Evolutionary conservation across 2,797 vertebrate genomes (phyloP).

Genomic region (Serranus cabrilla): DNA sequence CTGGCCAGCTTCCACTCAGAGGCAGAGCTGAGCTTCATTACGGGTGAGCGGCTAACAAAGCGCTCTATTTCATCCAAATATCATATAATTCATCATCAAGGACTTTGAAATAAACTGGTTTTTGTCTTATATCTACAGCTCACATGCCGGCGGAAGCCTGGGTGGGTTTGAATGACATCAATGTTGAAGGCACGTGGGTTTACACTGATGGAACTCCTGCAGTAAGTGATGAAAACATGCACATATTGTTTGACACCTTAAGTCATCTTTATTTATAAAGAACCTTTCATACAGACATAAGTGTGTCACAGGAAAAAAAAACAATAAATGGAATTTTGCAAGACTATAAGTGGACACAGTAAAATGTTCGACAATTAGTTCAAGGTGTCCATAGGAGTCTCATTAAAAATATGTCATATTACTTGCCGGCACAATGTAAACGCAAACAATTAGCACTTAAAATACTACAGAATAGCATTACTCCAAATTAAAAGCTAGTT

Average conservation of each 20-base stretch:
- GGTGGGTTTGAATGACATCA: conserved; percentile 85
- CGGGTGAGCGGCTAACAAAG: conserved; percentile 65
- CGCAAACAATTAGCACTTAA: too few species aligned
- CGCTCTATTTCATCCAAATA: neutral
- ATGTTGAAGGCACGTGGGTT: conserved; percentile 66
- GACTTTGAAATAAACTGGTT: neutral
- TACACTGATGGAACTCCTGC: conserved; percentile 77
- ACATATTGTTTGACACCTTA: neutral
- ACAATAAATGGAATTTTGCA: too few species aligned
- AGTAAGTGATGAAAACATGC: conserved; percentile 66
- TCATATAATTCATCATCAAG: neutral
- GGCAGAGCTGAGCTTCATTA: conserved; percentile 83
- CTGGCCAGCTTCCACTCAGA: conserved; percentile 81
- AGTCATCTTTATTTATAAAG: too few species aligned
- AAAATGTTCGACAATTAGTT: too few species aligned
- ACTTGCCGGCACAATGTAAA: too few species aligned
- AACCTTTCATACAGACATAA: too few species aligned
- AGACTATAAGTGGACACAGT: too few species aligned
- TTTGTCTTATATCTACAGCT: conserved; percentile 64
- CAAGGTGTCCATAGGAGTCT: too few species aligned
- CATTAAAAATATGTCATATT: too few species aligned
- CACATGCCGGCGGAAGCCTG: conserved; percentile 83
- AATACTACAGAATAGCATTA: too few species aligned
- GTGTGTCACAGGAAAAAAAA: too few species aligned
- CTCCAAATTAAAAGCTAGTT: too few species aligned